Base-by-base conservation (phyloP, 2,888 invertebrate genomes). In the Lathronympha strigana region DNA sequence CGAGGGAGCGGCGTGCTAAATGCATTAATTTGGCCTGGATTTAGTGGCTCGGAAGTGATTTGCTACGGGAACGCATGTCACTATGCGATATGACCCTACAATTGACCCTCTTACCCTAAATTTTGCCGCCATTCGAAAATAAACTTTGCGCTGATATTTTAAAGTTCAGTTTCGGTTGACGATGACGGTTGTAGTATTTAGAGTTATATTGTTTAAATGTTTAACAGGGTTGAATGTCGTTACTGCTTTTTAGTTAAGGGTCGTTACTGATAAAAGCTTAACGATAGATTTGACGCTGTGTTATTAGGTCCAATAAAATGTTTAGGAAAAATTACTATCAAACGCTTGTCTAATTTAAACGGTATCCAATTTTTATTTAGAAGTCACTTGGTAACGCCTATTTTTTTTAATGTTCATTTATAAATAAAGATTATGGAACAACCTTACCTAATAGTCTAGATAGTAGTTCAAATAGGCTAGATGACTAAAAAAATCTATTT, bases 21-120 rank as follows among this genome's bases (percentile, higher is more conserved):
- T 90, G 90, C 91, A 91, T 91, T 91, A 92, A 90, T 92, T 92
- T 91, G 84, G 88, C 90, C 90, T 90, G 90, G 79, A 90, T 87
- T 91, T 91, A 92, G 92, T 92, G 92, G 92, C 77, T 88, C 91
- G 91, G 91, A 92, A 92, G 90, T 90, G 92, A 92, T 91, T 91
- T 91, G 92, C 90, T 84, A 90, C 91, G 91, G 90, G 90, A 91
- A 90, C 87, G 87, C 86, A 89, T 88, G 88, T 85, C 82, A 78
- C 73, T 79, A 72, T 71, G 75, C 82, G 88, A 87, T 87, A 87
- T 88, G 87, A 86, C 90, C 87, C 89, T 83, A 81, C 80, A 77
- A 83, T 80, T 86, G 86, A 85, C 83, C 83, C 86, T 79, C 81
- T 83, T 73, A 84, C 84, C 85, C 76, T 79, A 81, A 69, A 72